phyloP scores from a whole-genome alignment of 2,113 vertebrate species.

The Pholis gunnellus region DNA sequence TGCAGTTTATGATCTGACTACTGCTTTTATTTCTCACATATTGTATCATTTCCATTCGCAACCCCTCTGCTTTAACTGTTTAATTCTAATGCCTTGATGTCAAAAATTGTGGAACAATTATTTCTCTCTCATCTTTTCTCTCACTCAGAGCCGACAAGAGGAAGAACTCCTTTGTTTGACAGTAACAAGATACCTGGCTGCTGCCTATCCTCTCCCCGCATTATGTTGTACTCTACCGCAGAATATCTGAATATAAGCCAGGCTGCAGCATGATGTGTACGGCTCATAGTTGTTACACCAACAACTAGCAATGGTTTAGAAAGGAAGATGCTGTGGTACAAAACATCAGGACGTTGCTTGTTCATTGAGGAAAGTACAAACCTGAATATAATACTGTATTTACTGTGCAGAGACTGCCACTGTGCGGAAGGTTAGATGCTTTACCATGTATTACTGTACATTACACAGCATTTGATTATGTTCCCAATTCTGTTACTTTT shows the following conservation, averaged over 20 bases:
- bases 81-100: not conserved
- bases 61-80: not conserved
- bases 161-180: conserved; percentile 66
- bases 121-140: conserved; percentile 21
- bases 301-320: conserved; percentile 21
- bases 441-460: conserved; percentile 30
- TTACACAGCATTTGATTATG: conserved; percentile 19
- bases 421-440: conserved; percentile 42
- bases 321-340: conserved; percentile 18
- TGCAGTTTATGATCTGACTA: not conserved
- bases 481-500: conserved; percentile 3
- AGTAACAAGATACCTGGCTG: conserved; percentile 8
- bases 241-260: conserved; percentile 41
- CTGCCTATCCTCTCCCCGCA: conserved; percentile 20
- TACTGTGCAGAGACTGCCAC: conserved; percentile 35
- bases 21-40: not conserved
- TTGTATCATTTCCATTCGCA: not conserved
- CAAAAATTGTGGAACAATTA: not conserved
- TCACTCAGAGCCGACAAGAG: conserved; percentile 60
- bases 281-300: not conserved
- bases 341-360: conserved; percentile 8
- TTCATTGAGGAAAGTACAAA: conserved; percentile 11
- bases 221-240: conserved; percentile 39
- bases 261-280: conserved; percentile 48
- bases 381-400: conserved; percentile 4